Base-by-base conservation (phyloP, 1,140 invertebrate species). In the Drosophila athabasca region DNA sequence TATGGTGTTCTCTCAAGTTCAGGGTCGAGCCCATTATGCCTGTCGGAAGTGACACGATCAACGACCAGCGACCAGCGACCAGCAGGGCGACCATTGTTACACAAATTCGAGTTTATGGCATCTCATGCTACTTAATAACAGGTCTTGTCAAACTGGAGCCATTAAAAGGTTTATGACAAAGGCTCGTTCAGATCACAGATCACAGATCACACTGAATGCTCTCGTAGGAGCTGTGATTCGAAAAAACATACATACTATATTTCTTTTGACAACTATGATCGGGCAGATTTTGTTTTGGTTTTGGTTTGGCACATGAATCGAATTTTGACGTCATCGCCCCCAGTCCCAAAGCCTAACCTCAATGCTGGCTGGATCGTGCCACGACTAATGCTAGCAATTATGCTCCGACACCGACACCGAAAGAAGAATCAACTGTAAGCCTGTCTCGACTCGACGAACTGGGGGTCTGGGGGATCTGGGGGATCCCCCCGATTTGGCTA, bases 61-160 rank as follows among this genome's bases (percentile, higher is more conserved):
- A 39, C 3, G 35, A 11, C 4, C 35, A 13, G 1, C 31, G 3
- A 35, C 31, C 31, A 71, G 41, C 67, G 49, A 46, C 19, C 66
- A 19, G 44, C 74, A 60, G 62, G 62, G 61, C 67, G 78, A 48
- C 69, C 62, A 87, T 87, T 87, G 82, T 87, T 88, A 82, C 83
- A 82, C 62, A 88, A 88, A 76, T 76, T 44, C 51, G 31, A 65
- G 73, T 54, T 58, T 72, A 76, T 72, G 79, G 62, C 75, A 76
- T 87, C 67, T 70, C 83, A 87, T 82, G 83, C 82, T 65, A 61
- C 78, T 50, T 72, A 76, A 80, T 79, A 81, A 76, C 78, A 71
- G 55, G 71, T 76, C 78, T 87, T 66, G 78, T 78, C 82, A 82
- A 88, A 87, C 78, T 78, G 65, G 62, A 82, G 62, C 79, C 71